These are phyloP conservation scores for Meganola albula DNA, from an alignment of 2,888 invertebrate genomes.

Conservation along the genomic window DNA sequence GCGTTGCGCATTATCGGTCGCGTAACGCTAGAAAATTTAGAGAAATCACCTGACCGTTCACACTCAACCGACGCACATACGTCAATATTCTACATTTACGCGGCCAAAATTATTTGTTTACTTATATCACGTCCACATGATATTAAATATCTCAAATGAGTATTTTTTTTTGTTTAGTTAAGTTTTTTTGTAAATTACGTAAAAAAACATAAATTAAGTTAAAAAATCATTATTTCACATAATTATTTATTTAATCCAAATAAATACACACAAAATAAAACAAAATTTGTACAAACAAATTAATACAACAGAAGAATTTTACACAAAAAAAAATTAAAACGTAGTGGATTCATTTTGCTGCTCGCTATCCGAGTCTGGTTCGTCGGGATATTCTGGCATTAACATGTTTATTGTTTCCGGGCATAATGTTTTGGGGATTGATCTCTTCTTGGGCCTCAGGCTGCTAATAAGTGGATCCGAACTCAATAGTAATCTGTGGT, in stretches of 20 bases:
- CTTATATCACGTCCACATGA: no score
- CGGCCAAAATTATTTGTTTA: neutral
- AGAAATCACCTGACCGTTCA: no score
- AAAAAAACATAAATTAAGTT: neutral
- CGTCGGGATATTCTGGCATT: neutral
- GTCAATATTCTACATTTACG: neutral
- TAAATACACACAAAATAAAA: neutral
- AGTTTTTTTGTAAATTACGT: neutral
- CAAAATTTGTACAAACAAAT: no score
- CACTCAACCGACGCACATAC: neutral
- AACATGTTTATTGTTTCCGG: neutral
- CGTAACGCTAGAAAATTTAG: no score
- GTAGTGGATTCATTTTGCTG: neutral
- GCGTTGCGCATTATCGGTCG: no score
- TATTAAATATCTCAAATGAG: no score
- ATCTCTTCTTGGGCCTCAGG: neutral
- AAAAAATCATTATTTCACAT: neutral
- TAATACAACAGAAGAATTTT: neutral
- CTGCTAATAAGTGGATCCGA: slow-evolving; percentile 9
- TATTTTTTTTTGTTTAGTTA: neutral
- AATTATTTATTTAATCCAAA: neutral
- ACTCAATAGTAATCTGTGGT: slow-evolving; percentile 13
- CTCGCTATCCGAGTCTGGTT: neutral
- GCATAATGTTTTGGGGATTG: neutral
- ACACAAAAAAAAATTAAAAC: neutral